Percentiles rank a stretch among this genome's conserved stretches.
Evolutionary conservation across 2,888 invertebrate species (phyloP).

Genomic region (Cordylochernes scorpioides): DNA sequence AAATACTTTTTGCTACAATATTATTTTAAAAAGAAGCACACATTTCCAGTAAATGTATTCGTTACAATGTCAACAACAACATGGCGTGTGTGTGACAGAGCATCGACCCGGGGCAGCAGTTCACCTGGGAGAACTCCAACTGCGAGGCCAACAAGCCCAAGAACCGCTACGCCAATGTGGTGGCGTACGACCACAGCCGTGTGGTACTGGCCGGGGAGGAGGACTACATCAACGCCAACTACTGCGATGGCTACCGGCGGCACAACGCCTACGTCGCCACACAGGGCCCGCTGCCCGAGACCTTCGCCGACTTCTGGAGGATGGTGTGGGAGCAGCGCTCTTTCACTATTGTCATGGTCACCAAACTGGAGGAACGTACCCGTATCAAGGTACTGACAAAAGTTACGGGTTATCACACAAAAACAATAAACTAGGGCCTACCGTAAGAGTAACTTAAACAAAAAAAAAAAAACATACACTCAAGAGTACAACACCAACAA

Average conservation of each 20-base stretch:
- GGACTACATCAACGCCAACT: conserved; percentile 97
- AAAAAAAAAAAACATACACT: too few species aligned
- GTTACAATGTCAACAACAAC: background rate
- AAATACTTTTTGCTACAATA: too few species aligned
- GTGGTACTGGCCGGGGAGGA: conserved; percentile 75
- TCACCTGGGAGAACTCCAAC: conserved; percentile 97
- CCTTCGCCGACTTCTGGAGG: conserved; percentile 92
- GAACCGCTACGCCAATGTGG: conserved; percentile 95
- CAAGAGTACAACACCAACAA: too few species aligned
- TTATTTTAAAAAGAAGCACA: too few species aligned
- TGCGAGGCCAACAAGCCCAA: conserved; percentile 93
- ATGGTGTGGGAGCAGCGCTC: conserved; percentile 97
- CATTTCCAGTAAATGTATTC: too few species aligned
- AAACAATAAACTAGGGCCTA: too few species aligned
- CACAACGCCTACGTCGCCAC: conserved; percentile 97
- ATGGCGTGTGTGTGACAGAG: conserved; percentile 27
- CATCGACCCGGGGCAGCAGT: conserved; percentile 96
- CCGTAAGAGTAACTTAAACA: too few species aligned
- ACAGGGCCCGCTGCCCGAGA: conserved; percentile 86
- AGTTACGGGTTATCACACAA: too few species aligned
- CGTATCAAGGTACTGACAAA: conserved; percentile 46
- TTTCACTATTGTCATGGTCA: conserved; percentile 96
- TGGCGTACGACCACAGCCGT: conserved; percentile 91
- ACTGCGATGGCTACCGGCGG: conserved; percentile 93
- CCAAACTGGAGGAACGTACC: conserved; percentile 82